Conservation (phyloP, 2,888 invertebrate species). For the Rotaria macrura region DNA sequence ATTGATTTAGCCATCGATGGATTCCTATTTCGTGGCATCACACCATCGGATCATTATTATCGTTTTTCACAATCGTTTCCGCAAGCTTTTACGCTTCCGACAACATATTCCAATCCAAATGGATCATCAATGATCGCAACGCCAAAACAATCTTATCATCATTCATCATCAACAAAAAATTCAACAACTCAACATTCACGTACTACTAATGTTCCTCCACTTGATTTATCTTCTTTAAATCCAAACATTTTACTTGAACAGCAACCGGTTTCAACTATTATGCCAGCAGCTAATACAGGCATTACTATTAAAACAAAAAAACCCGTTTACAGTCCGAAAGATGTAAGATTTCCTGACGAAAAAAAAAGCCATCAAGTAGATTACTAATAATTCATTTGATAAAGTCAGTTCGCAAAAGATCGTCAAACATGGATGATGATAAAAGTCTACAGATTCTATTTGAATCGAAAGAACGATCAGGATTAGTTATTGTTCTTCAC, state of each 20-base stretch:
- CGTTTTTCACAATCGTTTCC: conserved; percentile 1
- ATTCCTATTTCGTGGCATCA: neutral
- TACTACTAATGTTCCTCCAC: neutral
- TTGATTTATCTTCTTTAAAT: neutral
- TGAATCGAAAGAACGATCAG: too few relatives aligned
- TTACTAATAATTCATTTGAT: too few relatives aligned
- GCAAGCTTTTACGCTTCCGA: neutral
- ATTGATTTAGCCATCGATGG: conserved; percentile 5
- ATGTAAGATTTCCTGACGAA: conserved; percentile 18
- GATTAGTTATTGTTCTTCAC: too few relatives aligned
- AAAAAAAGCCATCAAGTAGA: too few relatives aligned
- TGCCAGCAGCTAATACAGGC: neutral
- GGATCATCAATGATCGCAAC: neutral
- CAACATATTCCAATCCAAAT: neutral
- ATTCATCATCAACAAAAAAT: neutral
- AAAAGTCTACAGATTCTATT: too few relatives aligned
- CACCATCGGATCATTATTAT: neutral
- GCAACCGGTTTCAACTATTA: neutral
- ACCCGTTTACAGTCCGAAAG: conserved; percentile 14
- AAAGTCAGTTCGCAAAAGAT: too few relatives aligned
- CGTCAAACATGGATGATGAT: too few relatives aligned
- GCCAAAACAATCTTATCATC: neutral
- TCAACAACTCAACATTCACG: neutral
- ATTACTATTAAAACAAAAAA: neutral
- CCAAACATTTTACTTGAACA: neutral